Base-by-base conservation (phyloP, 2,888 invertebrate genomes). In the Mimas tiliae region DNA sequence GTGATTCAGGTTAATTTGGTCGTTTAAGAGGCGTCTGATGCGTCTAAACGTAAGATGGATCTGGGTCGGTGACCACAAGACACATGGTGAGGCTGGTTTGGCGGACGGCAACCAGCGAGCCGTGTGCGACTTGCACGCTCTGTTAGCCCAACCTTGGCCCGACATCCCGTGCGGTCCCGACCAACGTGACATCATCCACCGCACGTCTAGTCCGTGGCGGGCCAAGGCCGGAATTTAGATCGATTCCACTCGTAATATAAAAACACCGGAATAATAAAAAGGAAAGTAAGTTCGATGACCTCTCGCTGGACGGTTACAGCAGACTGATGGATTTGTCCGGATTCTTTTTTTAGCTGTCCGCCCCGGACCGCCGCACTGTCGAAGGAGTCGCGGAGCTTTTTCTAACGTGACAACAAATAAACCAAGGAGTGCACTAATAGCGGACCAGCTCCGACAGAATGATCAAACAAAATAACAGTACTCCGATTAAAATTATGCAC, bases 261-360 rank as follows among this genome's bases (percentile, higher is more conserved):
- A 74, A 80, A 76, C 76, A 75, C 72, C 76, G 72, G 80, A 86
- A 86, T 87, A 87, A 82, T 87, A 88, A 90, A 90, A 89, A 88
- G 90, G 90, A 90, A 91, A 88, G 90, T 85, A 74, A 76, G 91
- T 88, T 89, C 82, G 82, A 82, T 81, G 89, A 91, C 87, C 91
- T 76, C 84, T 75, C 74, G 69, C 74, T 78, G 77, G 84, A 79
- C 84, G 84, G 80, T 77, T 80, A 82, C 79, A 77, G 82, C 75
- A 78, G 75, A 83, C 81, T 85, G 83, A 88, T 87, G 85, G 82
- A 80, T 81, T 83, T 82, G 82, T 86, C 80, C 82, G 80, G 81
- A 80, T 74, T 85, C 84, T 87, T 88, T 88, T 87, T 89, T 85
- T 88, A 87, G 85, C 82, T 77, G 75, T 78, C 78, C 79, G 82